A percentile compares a stretch with the other conserved stretches of the same genome.
Evolutionary conservation across 30 jellyfish, hydroid and myxozoan genomes (phyloP).

Genomic region (Phacellophora camtschatica): DNA sequence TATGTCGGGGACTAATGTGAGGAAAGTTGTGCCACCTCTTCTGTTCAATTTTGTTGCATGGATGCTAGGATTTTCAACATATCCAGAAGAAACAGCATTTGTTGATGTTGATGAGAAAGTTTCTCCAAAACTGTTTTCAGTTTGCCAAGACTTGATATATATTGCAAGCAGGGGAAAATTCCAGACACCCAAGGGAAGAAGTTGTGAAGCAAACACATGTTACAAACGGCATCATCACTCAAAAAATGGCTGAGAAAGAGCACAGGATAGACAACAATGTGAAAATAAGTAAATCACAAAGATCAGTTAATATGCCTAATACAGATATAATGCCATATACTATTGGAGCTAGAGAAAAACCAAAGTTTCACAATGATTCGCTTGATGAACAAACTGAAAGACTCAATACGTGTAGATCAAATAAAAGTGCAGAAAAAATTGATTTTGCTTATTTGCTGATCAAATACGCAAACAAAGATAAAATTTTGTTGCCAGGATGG

Average conservation of each 20-base stretch:
- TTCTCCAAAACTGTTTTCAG: neutral
- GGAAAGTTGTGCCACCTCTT: slow-evolving; percentile 13
- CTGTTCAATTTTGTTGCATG: slow-evolving; percentile 64
- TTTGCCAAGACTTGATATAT: slow-evolving; percentile 45
- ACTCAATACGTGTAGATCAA: no score
- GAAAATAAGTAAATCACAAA: no score
- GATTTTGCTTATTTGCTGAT: neutral
- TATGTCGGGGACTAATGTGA: neutral
- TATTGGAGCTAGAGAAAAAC: neutral
- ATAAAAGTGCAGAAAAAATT: no score
- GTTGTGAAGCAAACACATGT: neutral
- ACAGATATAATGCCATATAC: neutral
- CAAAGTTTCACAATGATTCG: neutral
- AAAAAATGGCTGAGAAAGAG: no score
- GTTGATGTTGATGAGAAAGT: neutral
- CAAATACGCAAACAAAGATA: neutral
- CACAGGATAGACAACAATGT: no score
- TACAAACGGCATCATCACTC: neutral
- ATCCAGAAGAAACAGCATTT: slow-evolving; percentile 20
- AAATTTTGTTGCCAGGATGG: neutral
- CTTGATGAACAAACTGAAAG: neutral
- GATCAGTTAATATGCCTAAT: neutral
- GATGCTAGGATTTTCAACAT: slow-evolving; percentile 36
- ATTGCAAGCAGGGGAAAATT: slow-evolving; percentile 17
- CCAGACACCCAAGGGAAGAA: slow-evolving; percentile 37